Conservation (phyloP, 2,797 vertebrate genomes). For the Cottoperca gobio region DNA sequence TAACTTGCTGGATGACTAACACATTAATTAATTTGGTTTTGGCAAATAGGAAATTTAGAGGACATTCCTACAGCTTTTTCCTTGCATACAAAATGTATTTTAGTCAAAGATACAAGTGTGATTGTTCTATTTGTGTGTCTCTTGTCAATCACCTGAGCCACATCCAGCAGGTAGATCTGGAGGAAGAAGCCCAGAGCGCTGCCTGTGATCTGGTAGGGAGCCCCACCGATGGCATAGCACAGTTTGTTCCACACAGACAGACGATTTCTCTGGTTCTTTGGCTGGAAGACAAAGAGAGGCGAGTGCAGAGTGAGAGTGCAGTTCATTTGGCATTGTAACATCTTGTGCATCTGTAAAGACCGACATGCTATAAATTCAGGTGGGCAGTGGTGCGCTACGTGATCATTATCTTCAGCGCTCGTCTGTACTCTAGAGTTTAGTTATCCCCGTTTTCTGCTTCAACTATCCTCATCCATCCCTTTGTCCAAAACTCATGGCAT, state of each 20-base stretch:
- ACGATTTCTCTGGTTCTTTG: conserved; percentile 69
- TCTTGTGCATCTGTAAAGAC: neutral
- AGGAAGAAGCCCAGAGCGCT: conserved; percentile 95
- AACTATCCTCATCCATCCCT: conserved; percentile 7
- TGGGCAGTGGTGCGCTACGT: neutral
- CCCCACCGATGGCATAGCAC: conserved; percentile 93
- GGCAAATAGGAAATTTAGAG: neutral
- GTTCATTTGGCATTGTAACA: neutral
- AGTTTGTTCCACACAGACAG: conserved; percentile 91
- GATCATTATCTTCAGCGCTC: conserved; percentile 7
- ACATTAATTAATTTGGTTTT: neutral
- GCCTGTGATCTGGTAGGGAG: conserved; percentile 95
- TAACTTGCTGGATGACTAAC: neutral
- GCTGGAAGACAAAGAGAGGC: conserved; percentile 49
- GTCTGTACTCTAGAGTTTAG: conserved; percentile 6
- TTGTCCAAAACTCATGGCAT: neutral
- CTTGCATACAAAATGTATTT: neutral
- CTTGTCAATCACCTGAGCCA: conserved; percentile 89
- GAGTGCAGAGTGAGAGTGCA: conserved; percentile 1
- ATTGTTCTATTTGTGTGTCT: neutral
- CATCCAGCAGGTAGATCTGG: conserved; percentile 95
- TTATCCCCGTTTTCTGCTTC: conserved; percentile 3
- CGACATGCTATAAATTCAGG: neutral
- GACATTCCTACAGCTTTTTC: neutral
- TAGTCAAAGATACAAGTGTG: neutral